A percentile compares a stretch with the other conserved stretches of the same genome.
phyloP scores from a whole-genome alignment of 2,888 invertebrate genomes.

The Galerucella nymphaeae region DNA sequence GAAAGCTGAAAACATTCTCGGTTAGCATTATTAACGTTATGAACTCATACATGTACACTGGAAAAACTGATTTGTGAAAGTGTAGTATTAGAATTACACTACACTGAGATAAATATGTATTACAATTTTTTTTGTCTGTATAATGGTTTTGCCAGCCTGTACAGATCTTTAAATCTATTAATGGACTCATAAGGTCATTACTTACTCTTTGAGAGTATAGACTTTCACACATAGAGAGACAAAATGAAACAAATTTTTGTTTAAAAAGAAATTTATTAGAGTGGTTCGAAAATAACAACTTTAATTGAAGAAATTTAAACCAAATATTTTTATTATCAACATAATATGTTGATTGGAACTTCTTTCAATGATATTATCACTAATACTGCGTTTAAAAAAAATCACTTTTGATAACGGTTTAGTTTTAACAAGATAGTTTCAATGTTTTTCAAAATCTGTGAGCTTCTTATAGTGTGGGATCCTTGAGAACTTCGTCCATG shows the following conservation, averaged over 20 bases:
- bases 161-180: too few species aligned
- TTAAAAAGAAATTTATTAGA: not conserved
- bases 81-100: too few species aligned
- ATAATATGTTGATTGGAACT: not conserved
- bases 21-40: too few species aligned
- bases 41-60: too few species aligned
- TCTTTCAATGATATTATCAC: not conserved
- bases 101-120: too few species aligned
- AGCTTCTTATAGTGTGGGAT: conserved; percentile 1
- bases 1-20: too few species aligned
- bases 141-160: too few species aligned
- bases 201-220: too few species aligned
- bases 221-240: too few species aligned
- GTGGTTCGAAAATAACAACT: not conserved
- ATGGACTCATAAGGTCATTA: too few species aligned
- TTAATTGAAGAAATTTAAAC: not conserved
- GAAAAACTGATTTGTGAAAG: too few species aligned
- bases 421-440: not conserved
- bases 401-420: not conserved
- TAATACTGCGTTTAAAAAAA: not conserved
- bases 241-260: not conserved
- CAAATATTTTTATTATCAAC: not conserved
- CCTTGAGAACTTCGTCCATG: conserved; percentile 29
- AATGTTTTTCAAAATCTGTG: not conserved
- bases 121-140: too few species aligned